Evolutionary conservation across 2,113 vertebrate species (phyloP).

Genomic region (Cebidichthys violaceus): DNA sequence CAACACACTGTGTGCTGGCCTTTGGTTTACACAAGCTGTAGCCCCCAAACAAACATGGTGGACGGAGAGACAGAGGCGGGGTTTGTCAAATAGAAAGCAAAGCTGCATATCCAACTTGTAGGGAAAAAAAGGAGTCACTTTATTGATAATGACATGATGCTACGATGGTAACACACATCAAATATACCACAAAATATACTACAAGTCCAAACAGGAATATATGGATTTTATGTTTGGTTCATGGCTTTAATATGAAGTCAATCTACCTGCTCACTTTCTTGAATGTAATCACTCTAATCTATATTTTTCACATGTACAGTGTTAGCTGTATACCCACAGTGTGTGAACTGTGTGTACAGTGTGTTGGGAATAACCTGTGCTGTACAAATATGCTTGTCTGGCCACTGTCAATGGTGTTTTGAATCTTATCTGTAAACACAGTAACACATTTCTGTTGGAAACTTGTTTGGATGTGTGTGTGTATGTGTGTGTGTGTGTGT

Average conservation of each 20-base stretch:
- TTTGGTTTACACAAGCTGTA: conserved; percentile 49
- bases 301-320: not conserved
- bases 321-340: not conserved
- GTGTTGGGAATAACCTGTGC: not conserved
- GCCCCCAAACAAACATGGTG: conserved; percentile 49
- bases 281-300: not conserved
- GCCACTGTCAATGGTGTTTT: conserved; percentile 15
- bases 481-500: conserved; percentile 48
- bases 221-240: not conserved
- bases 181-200: not conserved
- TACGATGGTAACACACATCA: not conserved
- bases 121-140: not conserved
- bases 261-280: not conserved
- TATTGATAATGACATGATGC: not conserved
- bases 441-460: conserved; percentile 30
- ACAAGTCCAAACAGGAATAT: not conserved
- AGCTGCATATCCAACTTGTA: not conserved
- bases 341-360: not conserved
- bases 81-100: conserved; percentile 17
- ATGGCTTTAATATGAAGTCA: not conserved
- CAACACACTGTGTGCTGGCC: conserved; percentile 39
- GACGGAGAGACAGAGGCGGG: not conserved
- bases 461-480: conserved; percentile 31
- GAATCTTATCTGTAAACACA: conserved; percentile 47
- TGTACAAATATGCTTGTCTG: conserved; percentile 3